Evolutionary conservation across 2,797 vertebrate genomes (phyloP), one percentile per base, ranked within the genome.

Genomic region (Dendrocincla fuliginosa): DNA sequence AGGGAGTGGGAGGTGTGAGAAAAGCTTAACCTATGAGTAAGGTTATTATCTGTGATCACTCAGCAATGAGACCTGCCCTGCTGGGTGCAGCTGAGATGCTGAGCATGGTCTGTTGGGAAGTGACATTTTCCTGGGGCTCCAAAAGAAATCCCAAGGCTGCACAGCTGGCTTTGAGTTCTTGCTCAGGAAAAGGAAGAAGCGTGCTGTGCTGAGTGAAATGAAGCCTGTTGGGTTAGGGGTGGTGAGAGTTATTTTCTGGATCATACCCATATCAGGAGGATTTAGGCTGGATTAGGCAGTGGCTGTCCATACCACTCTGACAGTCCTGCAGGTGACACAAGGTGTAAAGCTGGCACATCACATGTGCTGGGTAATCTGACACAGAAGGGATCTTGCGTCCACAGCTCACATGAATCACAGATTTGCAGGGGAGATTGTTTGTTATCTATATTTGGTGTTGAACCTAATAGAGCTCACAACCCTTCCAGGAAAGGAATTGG

Each of bases 271-370:
- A 52, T 57, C 52, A 49, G 56, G 53, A 74, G 68, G 79, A 60
- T 42, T 70, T 37, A 57, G 79, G 76, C 50, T 77, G 83, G 78
- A 65, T 93, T 73, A 95, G 82, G 82, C 65, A 33, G 70, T 11
- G 50, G 71, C 67, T 93, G 55, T 71, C 71, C 0, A 1, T 73
- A 59, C 37, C 59, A n/a, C 59, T 60, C n/a, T 1, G 2, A 3
- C 1, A 2, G 52, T 39, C 55, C 87, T 56, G 67, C 75, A 79
- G 82, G 68, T 3, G 11, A 73, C 71, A 35, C 3, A 1, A 70
- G 75, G 70, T 4, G 5, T 32, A 76, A 79, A 93, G 53, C 82
- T 6, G 12, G 44, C 57, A 79, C 37, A 13, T 33, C 59, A 57
- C 2, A 1, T 59, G 70, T 0, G 4, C 32, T 1, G 5, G 49